A percentile compares a stretch with the other conserved stretches of the same genome.
Conservation (phyloP, 1,140 invertebrate species). For the Calliphora vicina region DNA sequence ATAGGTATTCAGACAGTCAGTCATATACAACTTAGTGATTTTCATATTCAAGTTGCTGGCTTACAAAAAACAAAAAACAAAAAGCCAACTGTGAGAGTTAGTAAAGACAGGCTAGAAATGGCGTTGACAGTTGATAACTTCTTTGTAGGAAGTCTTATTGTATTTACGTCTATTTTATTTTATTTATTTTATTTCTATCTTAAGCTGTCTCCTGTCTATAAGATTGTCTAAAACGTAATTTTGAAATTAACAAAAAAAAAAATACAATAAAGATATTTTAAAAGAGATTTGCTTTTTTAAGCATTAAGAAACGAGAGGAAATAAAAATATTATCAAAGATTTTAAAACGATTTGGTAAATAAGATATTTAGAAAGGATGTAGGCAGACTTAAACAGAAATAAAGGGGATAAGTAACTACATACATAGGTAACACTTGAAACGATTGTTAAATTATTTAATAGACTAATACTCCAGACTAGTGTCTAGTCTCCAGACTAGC, state of each 20-base stretch:
- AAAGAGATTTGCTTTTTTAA: no score
- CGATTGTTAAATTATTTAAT: no score
- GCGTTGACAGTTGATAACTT: conserved; percentile 12
- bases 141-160: conserved; percentile 12
- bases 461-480: no score
- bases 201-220: neutral
- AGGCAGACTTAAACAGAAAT: no score
- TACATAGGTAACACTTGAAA: no score
- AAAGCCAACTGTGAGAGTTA: neutral
- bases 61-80: neutral
- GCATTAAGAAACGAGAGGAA: no score
- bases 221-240: neutral
- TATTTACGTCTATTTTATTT: neutral
- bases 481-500: no score
- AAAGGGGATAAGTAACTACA: no score
- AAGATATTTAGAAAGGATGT: no score
- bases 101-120: neutral
- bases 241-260: neutral
- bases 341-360: no score
- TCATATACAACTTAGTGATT: neutral
- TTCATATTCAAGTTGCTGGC: conserved; percentile 1
- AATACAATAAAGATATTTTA: no score
- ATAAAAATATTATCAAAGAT: no score
- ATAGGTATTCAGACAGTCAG: neutral
- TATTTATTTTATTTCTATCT: neutral